A percentile compares a stretch with the other conserved stretches of the same genome.
Evolutionary conservation across 2,888 invertebrate genomes (phyloP).

Genomic region (Melitaea athalia): DNA sequence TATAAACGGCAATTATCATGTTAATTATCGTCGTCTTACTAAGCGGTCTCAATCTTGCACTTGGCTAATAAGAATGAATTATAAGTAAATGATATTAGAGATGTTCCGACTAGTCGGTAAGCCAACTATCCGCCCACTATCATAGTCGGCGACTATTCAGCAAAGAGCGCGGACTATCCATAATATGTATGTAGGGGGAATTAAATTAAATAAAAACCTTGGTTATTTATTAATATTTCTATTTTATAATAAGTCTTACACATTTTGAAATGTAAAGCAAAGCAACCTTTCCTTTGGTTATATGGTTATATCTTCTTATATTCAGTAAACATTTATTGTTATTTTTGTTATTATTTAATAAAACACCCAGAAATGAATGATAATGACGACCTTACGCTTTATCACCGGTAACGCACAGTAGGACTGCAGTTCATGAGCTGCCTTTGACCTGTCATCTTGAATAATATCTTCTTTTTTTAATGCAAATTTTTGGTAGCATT

Average conservation of each 20-base stretch:
- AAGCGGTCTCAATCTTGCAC: constrained; percentile 22
- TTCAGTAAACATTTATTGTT: too few species aligned
- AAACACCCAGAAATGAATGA: constrained; percentile 1
- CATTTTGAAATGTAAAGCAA: too few species aligned
- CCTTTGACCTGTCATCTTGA: constrained; percentile 2
- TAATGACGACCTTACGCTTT: constrained; percentile 6
- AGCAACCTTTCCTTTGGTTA: too few species aligned
- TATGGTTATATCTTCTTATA: too few species aligned
- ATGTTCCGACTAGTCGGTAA: too few species aligned
- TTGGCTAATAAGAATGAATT: constrained; percentile 28
- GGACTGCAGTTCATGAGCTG: neutral
- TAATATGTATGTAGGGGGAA: too few species aligned
- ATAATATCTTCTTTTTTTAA: neutral
- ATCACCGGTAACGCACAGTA: constrained; percentile 7
- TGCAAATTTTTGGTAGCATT: constrained; percentile 1
- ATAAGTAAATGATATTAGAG: constrained; percentile 12
- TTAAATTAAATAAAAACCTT: too few species aligned
- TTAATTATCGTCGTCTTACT: constrained; percentile 46
- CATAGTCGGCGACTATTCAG: neutral
- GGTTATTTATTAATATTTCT: too few species aligned
- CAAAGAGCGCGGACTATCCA: neutral
- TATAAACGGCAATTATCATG: constrained; percentile 21
- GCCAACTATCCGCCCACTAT: too few species aligned
- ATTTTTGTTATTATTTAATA: too few species aligned
- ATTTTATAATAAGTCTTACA: too few species aligned